phyloP scores from a whole-genome alignment of 2,888 invertebrate species.

The Polydrusus pterygomalis region DNA sequence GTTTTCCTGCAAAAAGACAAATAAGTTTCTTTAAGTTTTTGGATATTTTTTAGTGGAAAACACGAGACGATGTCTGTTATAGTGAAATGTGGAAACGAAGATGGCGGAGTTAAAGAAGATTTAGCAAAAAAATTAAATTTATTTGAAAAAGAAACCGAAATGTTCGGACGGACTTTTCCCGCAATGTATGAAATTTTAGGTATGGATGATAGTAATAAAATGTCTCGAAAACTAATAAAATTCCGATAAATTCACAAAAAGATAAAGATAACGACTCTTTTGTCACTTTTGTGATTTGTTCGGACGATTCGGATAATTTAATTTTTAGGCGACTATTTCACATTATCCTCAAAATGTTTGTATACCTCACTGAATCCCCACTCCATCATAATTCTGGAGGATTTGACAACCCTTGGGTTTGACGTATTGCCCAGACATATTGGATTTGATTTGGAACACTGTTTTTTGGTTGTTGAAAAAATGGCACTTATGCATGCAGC shows the following conservation, averaged over 20 bases:
- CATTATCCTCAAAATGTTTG: constrained; percentile 65
- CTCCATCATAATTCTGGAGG: constrained; percentile 73
- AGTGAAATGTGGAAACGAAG: constrained; percentile 66
- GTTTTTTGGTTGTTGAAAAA: constrained; percentile 72
- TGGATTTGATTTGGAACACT: constrained; percentile 76
- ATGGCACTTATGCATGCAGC: constrained; percentile 76
- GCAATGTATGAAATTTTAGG: constrained; percentile 71
- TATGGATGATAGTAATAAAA: background rate
- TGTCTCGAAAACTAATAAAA: too few species aligned
- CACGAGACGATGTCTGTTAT: constrained; percentile 63
- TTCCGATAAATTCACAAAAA: too few species aligned
- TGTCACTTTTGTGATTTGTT: too few species aligned
- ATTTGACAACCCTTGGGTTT: constrained; percentile 75
- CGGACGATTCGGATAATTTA: background rate
- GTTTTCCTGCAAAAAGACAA: background rate
- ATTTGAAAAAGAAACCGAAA: constrained; percentile 72
- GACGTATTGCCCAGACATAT: constrained; percentile 73
- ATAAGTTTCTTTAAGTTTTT: constrained; percentile 22
- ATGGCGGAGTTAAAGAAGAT: constrained; percentile 69
- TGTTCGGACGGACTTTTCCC: constrained; percentile 71
- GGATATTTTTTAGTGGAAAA: constrained; percentile 57
- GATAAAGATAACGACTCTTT: too few species aligned
- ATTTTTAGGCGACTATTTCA: constrained; percentile 60
- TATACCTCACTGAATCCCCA: constrained; percentile 67
- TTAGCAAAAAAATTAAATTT: constrained; percentile 71